Percentiles rank a stretch among this genome's conserved stretches.
Conservation (phyloP, 2,113 vertebrate species). For the Cyphomyrus plagiostoma region DNA sequence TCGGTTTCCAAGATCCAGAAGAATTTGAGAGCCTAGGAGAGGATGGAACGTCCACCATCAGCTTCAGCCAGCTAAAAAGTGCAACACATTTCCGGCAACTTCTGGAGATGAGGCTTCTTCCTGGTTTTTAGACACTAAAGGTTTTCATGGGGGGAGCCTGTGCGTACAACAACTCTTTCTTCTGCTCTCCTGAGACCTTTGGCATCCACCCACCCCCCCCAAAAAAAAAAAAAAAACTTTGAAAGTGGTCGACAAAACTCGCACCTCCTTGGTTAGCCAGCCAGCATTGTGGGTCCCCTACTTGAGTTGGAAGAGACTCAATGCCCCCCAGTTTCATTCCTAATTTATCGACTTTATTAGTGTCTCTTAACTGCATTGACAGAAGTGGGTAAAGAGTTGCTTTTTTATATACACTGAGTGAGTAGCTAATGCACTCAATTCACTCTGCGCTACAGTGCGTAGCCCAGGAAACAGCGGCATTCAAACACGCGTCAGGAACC, state of each 20-base stretch:
- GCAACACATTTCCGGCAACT: slow-evolving; percentile 53
- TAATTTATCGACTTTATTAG: not conserved
- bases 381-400: not conserved
- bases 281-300: not conserved
- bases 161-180: slow-evolving; percentile 36
- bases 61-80: slow-evolving; percentile 59
- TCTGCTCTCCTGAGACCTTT: slow-evolving; percentile 41
- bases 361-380: not conserved
- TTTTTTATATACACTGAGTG: not conserved
- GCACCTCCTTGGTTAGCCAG: slow-evolving; percentile 17
- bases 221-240: not conserved
- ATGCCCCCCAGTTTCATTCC: not conserved
- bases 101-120: slow-evolving; percentile 52
- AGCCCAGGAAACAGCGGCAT: too few species aligned
- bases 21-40: slow-evolving; percentile 66
- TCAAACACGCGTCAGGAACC: not conserved
- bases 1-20: slow-evolving; percentile 64
- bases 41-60: slow-evolving; percentile 50
- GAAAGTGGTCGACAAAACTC: slow-evolving; percentile 6
- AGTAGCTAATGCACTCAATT: not conserved
- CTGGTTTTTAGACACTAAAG: slow-evolving; percentile 47
- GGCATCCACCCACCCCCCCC: not conserved
- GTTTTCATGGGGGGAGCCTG: slow-evolving; percentile 34
- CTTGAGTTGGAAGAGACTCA: not conserved
- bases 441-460: not conserved